Percentiles rank a stretch among this genome's conserved stretches.
Conservation (phyloP, 2,888 invertebrate genomes). For the Acleris cristana region DNA sequence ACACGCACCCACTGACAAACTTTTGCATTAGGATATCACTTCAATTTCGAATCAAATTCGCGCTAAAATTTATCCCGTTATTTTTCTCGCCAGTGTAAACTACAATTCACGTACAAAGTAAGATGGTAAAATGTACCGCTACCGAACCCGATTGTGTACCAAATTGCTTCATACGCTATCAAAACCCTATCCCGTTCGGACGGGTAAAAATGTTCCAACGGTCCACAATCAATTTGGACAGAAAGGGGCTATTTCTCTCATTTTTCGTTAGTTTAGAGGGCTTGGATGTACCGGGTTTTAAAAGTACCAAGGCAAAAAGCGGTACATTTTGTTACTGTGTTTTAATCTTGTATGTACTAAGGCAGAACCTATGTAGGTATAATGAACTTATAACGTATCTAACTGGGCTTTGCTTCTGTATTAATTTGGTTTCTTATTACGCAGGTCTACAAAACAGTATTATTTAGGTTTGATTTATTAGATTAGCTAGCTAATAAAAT, state of each 20-base stretch:
- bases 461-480: no score
- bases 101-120: slow-evolving; percentile 10
- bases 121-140: slow-evolving; percentile 16
- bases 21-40: no score
- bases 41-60: no score
- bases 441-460: no score
- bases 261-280: slow-evolving; percentile 32
- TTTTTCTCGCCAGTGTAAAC: background rate
- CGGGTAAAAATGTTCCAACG: slow-evolving; percentile 32
- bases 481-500: no score
- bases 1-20: no score
- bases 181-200: slow-evolving; percentile 24
- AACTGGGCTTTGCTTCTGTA: no score
- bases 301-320: background rate
- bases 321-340: background rate
- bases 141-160: slow-evolving; percentile 26
- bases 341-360: no score
- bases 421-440: no score
- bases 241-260: slow-evolving; percentile 31
- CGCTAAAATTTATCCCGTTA: background rate
- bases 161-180: slow-evolving; percentile 17
- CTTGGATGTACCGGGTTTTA: slow-evolving; percentile 13
- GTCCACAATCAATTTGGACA: slow-evolving; percentile 41
- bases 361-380: no score
- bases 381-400: no score